phyloP scores from a whole-genome alignment of 2,888 invertebrate species.

The Cacoxenus indagator region DNA sequence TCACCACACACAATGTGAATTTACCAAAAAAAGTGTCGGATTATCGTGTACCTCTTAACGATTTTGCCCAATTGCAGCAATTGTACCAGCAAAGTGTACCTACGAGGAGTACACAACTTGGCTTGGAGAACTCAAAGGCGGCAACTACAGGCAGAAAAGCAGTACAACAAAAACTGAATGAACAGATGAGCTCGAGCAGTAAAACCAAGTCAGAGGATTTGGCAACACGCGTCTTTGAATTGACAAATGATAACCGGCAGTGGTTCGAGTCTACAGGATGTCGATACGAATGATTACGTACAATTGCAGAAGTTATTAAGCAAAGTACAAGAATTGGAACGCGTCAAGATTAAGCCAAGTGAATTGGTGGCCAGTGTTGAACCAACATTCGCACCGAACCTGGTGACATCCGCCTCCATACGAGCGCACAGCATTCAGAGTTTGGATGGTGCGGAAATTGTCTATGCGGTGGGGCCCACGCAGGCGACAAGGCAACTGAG shows the following conservation, averaged over 20 bases:
- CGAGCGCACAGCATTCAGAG: slow-evolving; percentile 54
- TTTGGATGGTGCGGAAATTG: slow-evolving; percentile 54
- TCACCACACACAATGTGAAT: slow-evolving; percentile 59
- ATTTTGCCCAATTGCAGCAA: slow-evolving; percentile 60
- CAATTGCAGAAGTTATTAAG: slow-evolving; percentile 72
- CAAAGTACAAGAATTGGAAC: slow-evolving; percentile 69
- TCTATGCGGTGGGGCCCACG: slow-evolving; percentile 50
- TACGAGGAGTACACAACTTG: too few species aligned
- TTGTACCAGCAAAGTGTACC: slow-evolving; percentile 38
- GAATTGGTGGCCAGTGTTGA: not conserved
- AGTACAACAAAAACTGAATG: slow-evolving; percentile 14
- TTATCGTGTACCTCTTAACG: slow-evolving; percentile 52
- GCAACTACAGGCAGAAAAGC: slow-evolving; percentile 47
- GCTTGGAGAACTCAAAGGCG: slow-evolving; percentile 61
- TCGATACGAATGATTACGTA: slow-evolving; percentile 72
- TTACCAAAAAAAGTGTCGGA: slow-evolving; percentile 18
- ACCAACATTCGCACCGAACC: slow-evolving; percentile 40
- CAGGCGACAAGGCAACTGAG: not conserved
- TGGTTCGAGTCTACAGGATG: slow-evolving; percentile 52
- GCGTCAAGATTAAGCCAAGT: slow-evolving; percentile 55
- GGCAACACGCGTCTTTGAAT: slow-evolving; percentile 53
- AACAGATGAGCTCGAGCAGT: slow-evolving; percentile 32
- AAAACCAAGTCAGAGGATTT: slow-evolving; percentile 23
- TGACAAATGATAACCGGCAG: slow-evolving; percentile 56
- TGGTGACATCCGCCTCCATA: slow-evolving; percentile 60